Evolutionary conservation across 2,888 invertebrate species (phyloP), one percentile per base, ranked within the genome.

Genomic region (Synergus japonicus): DNA sequence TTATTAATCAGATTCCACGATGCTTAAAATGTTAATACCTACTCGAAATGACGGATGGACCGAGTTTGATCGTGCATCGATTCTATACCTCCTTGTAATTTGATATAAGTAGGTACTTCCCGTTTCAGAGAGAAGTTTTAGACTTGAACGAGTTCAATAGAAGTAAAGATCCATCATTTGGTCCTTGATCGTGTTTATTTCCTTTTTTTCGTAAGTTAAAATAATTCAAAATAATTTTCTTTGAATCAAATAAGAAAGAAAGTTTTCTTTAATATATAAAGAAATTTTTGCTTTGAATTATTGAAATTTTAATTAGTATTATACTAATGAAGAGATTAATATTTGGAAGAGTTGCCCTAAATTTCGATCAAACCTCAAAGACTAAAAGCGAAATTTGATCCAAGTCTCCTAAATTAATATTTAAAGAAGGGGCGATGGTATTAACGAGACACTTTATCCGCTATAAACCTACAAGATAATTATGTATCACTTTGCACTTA

Each of bases 21-120:
- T 4, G 44, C 44, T 44, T 12, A 12, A 10, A 12, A 12, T 2
- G 44, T 10, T 8, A 10, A 10, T 12, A 12, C 12, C 12, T 12
- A 12, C 12, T 44, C 4, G 1, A 12, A 15, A 49, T 49, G 15
- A 49, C 49, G 22, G 29, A 49, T 29, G 8, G n/a, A 49, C 15
- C 4, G n/a, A 29, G n/a, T 44, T 29, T 46, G 15, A 46, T 69
- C 22, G 29, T 69, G 46, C 44, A 49, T 29, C 46, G 46, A 41
- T 66, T 66, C 15, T 15, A 37, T 37, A 29, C 29, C 69, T 67
- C 44, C 49, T 66, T 44, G 15, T 66, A 66, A 66, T 66, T 18
- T 66, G n/a, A 66, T 66, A 18, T n/a, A n/a, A 44, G 43, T 43
- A 66, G 37, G 37, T 67, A n/a, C 60, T 54, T 29, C 46, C 37